Evolutionary conservation across 2,113 vertebrate species (phyloP).

Genomic region (Callopanchax toddi): DNA sequence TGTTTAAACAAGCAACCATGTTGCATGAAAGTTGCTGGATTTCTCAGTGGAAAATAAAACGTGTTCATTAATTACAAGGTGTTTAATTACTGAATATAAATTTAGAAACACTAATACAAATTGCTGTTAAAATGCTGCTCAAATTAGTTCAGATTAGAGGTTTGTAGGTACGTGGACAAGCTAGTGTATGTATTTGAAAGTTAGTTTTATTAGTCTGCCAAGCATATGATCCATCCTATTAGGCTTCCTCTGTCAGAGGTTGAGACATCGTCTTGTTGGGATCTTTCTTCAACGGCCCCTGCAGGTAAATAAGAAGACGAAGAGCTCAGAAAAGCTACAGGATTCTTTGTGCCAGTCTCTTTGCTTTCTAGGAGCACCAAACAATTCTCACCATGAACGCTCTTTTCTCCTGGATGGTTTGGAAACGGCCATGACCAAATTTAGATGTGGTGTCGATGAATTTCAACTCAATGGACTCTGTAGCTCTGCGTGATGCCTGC

Average conservation of each 20-base stretch:
- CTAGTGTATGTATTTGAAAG: not conserved
- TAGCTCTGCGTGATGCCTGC: slow-evolving; percentile 90
- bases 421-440: slow-evolving; percentile 96
- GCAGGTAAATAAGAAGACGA: slow-evolving; percentile 27
- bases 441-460: slow-evolving; percentile 99
- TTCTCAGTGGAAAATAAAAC: slow-evolving; percentile 40
- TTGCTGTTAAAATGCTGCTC: not conserved
- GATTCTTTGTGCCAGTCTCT: not conserved
- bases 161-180: not conserved
- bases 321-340: too few species aligned
- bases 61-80: not conserved
- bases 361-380: not conserved
- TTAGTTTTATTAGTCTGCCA: slow-evolving; percentile 33
- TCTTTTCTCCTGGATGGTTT: slow-evolving; percentile 95
- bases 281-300: slow-evolving; percentile 94
- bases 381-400: slow-evolving; percentile 88
- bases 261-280: slow-evolving; percentile 72
- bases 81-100: not conserved
- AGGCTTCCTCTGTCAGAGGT: slow-evolving; percentile 57
- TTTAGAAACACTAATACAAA: not conserved
- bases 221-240: slow-evolving; percentile 15
- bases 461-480: slow-evolving; percentile 92
- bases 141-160: not conserved
- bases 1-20: not conserved
- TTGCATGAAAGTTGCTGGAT: slow-evolving; percentile 43